phyloP scores from a whole-genome alignment of 2,888 invertebrate genomes.

The Ormyrus nitidulus region DNA sequence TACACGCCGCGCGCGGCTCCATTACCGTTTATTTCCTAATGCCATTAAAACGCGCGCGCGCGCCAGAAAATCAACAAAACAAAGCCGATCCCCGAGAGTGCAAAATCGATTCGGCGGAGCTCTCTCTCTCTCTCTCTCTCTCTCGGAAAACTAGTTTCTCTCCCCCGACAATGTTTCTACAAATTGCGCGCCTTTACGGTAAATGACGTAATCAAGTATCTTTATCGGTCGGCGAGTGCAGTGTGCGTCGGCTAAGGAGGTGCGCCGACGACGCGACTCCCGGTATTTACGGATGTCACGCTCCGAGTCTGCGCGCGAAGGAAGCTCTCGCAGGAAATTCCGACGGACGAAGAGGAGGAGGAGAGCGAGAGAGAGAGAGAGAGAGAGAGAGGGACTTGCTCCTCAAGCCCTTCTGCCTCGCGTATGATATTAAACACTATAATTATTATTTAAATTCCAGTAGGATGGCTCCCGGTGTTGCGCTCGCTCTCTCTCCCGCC shows the following conservation, averaged over 20 bases:
- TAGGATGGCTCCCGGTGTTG: constrained; percentile 75
- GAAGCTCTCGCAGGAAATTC: background rate
- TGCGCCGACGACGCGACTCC: background rate
- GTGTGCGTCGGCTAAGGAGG: background rate
- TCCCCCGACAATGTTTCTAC: constrained; percentile 24
- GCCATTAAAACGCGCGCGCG: background rate
- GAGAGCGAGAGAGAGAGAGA: constrained; percentile 45
- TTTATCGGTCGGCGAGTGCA: constrained; percentile 13
- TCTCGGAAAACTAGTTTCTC: constrained; percentile 8
- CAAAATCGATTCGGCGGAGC: constrained; percentile 3
- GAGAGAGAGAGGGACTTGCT: constrained; percentile 22
- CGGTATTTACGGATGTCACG: constrained; percentile 42
- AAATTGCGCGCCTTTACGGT: constrained; percentile 37
- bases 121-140: no score
- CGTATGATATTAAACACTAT: constrained; percentile 74
- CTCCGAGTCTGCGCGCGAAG: background rate
- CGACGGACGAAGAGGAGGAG: constrained; percentile 27
- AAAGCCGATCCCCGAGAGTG: background rate
- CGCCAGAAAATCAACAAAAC: background rate
- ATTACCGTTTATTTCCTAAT: constrained; percentile 1
- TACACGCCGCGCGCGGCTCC: no score
- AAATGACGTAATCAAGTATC: constrained; percentile 38
- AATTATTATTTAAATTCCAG: constrained; percentile 75
- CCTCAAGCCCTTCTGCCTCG: constrained; percentile 57
- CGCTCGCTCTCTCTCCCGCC: constrained; percentile 59